Percentiles rank a stretch among this genome's conserved stretches.
These are phyloP conservation scores for Helostoma temminkii DNA, from an alignment of 2,797 vertebrate genomes.

Conservation along the genomic window DNA sequence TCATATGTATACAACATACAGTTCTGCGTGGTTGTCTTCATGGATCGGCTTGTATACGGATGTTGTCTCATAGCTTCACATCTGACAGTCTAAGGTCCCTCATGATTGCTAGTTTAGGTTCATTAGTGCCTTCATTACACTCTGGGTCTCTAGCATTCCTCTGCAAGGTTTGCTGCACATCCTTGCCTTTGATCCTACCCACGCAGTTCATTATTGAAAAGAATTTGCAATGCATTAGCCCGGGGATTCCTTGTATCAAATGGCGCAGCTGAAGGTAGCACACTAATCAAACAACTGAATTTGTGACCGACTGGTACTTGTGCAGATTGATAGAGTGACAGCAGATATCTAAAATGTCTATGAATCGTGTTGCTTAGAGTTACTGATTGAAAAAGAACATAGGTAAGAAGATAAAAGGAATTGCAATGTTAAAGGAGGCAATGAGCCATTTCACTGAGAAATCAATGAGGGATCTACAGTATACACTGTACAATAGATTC, in stretches of 20 bases:
- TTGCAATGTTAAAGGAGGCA: slow-evolving; percentile 36
- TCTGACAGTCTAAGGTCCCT: slow-evolving; percentile 45
- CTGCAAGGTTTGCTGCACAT: slow-evolving; percentile 68
- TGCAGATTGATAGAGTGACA: slow-evolving; percentile 41
- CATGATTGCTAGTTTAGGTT: slow-evolving; percentile 62
- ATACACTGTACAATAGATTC: slow-evolving; percentile 34
- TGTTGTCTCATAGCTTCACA: slow-evolving; percentile 32
- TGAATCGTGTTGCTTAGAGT: slow-evolving; percentile 14
- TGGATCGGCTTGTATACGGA: slow-evolving; percentile 11
- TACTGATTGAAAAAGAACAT: slow-evolving; percentile 30
- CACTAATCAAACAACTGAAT: slow-evolving; percentile 49
- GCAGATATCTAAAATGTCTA: slow-evolving; percentile 27
- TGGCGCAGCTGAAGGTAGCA: slow-evolving; percentile 54
- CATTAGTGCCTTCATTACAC: slow-evolving; percentile 62
- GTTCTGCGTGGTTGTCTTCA: background rate
- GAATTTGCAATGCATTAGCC: slow-evolving; percentile 78
- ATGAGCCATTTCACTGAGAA: slow-evolving; percentile 47
- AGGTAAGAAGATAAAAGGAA: slow-evolving; percentile 45
- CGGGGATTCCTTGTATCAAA: slow-evolving; percentile 62
- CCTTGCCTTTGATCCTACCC: slow-evolving; percentile 79
- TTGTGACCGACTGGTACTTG: slow-evolving; percentile 23
- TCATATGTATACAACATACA: background rate
- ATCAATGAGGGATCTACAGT: slow-evolving; percentile 39
- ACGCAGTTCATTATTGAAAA: slow-evolving; percentile 77
- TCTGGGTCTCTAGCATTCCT: slow-evolving; percentile 55